Evolutionary conservation across 2,113 vertebrate genomes (phyloP).

Genomic region (Chlorodrepanis virens): DNA sequence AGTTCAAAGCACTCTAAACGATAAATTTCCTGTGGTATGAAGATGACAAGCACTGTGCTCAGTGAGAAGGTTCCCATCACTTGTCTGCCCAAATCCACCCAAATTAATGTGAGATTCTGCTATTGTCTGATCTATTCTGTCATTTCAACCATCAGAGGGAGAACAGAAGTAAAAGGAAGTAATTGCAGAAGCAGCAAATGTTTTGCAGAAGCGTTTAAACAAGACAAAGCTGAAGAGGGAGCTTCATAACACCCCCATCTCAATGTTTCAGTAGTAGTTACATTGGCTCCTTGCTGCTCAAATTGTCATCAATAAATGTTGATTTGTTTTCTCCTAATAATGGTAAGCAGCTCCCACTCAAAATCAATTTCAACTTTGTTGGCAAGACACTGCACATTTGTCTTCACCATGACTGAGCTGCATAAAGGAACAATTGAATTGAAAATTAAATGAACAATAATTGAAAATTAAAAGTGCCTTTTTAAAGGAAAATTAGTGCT

Average conservation of each 20-base stretch:
- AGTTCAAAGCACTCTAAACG: neutral
- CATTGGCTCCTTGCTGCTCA: neutral
- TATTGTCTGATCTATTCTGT: neutral
- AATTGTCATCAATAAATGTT: slow-evolving; percentile 12
- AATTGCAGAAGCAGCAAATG: neutral
- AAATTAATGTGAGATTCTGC: neutral
- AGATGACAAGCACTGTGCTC: neutral
- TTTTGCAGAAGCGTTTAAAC: neutral
- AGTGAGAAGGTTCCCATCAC: neutral
- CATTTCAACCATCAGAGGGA: neutral
- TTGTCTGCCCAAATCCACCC: neutral
- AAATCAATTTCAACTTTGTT: slow-evolving; percentile 30
- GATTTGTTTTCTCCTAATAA: slow-evolving; percentile 32
- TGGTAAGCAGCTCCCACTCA: neutral
- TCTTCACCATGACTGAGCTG: neutral
- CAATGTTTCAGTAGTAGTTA: neutral
- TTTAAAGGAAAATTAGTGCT: slow-evolving; percentile 9
- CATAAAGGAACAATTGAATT: slow-evolving; percentile 12
- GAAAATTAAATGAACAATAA: slow-evolving; percentile 27
- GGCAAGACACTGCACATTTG: neutral
- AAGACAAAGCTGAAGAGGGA: neutral
- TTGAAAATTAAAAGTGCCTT: neutral
- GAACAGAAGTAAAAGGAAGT: neutral
- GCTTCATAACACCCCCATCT: neutral
- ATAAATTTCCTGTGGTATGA: neutral